Evolutionary conservation across 2,888 invertebrate genomes (phyloP), one percentile per base, ranked within the genome.

Genomic region (Rhamnusium bicolor): DNA sequence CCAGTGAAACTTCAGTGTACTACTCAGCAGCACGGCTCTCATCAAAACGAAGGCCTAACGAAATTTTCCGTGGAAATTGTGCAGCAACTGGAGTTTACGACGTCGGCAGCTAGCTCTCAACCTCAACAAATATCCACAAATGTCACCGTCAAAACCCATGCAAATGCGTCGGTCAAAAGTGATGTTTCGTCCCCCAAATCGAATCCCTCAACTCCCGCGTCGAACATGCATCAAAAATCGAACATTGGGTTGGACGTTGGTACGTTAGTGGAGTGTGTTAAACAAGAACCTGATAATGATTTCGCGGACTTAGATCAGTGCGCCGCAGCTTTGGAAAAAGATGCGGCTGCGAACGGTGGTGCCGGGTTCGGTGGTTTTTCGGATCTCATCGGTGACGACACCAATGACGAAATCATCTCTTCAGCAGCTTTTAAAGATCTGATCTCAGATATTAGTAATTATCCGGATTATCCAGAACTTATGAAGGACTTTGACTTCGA

Each of bases 61-160:
- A 96, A 96, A 87, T 96, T 97, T 89, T 96, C 96, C 3, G 96
- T 97, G 75, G 96, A 97, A 89, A 97, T 97, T 83, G 96, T 97
- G 19, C 97, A 97, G 87, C 96, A 96, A 87, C 89, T 96, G 68
- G 96, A 97, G 87, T 96, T 96, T 86, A 96, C 96, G 76, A 95
- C 95, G 51, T 95, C 94, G 58, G 94, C 95, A 66, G 95, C 95
- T 58, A 96, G 94, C 85, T 94, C 95, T 6, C 95, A 95, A 85
- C 94, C 96, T 66, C 96, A 96, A 85, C 96, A 96, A 89, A 96
- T 96, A 80, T 95, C 94, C 84, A 96, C 97, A 79, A 96, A 96
- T 90, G 96, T 97, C 71, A 97, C 96, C 66, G 96, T 97, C 77
- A 97, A 96, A 85, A 92, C 94, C 46, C 88, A 94, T 81, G 93